Conservation (phyloP, 2,113 vertebrate species). For the Arvicanthis niloticus region DNA sequence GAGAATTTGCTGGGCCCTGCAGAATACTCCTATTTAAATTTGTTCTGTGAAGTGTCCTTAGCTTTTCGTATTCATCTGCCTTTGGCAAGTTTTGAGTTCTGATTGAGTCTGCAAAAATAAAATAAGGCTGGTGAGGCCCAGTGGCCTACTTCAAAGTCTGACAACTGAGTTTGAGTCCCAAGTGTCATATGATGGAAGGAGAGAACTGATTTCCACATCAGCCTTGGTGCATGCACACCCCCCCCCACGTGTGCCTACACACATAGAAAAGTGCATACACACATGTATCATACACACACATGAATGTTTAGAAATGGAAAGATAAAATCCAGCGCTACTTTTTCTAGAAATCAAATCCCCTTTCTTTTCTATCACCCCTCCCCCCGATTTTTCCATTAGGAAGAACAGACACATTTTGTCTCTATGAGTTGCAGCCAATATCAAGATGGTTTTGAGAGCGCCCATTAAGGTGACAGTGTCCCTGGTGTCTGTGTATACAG, state of each 20-base stretch:
- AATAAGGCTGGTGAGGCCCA: background rate
- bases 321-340: background rate
- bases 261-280: background rate
- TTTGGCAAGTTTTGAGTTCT: background rate
- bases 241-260: background rate
- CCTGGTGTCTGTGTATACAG: background rate
- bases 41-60: background rate
- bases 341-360: background rate
- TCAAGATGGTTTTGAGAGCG: background rate
- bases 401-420: background rate
- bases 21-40: background rate
- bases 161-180: background rate
- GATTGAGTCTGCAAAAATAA: background rate
- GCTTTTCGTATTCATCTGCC: background rate
- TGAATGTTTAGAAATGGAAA: background rate
- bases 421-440: too few species aligned
- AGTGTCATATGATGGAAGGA: background rate
- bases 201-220: too few species aligned
- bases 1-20: background rate
- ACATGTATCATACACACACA: background rate
- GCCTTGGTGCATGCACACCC: background rate
- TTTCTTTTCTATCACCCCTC: background rate
- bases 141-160: background rate
- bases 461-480: background rate
- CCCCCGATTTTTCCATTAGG: background rate